These are phyloP conservation scores for Bruchidius siliquastri DNA, from an alignment of 2,888 invertebrate species.

Conservation along the genomic window DNA sequence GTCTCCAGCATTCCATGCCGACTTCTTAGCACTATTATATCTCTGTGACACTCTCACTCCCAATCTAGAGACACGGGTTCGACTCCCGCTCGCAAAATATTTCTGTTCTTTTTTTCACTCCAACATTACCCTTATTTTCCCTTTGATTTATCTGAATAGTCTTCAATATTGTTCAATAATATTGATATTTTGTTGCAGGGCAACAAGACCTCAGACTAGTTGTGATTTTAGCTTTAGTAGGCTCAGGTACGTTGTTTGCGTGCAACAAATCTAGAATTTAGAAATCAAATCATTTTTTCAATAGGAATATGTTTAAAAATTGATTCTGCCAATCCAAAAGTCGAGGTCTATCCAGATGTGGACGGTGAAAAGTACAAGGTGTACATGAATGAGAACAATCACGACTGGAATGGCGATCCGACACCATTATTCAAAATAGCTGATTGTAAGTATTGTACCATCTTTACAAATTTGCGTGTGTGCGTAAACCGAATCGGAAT, in stretches of 20 bases:
- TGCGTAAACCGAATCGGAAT: neutral
- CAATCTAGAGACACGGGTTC: too few species aligned
- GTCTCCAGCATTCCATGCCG: too few species aligned
- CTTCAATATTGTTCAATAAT: too few species aligned
- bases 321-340: neutral
- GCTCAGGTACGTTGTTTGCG: neutral
- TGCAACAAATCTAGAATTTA: neutral
- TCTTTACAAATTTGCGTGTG: neutral
- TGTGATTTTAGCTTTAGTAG: neutral
- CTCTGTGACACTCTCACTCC: too few species aligned
- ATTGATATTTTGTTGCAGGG: neutral
- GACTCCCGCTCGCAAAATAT: too few species aligned
- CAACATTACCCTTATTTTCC: too few species aligned
- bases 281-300: neutral
- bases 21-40: too few species aligned
- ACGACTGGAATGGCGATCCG: neutral
- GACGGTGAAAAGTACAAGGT: neutral
- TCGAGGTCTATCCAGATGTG: slow-evolving; percentile 1
- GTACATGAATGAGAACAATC: slow-evolving; percentile 16
- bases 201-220: neutral
- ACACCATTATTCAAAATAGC: slow-evolving; percentile 1
- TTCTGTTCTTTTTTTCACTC: too few species aligned
- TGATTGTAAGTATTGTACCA: neutral
- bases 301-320: neutral
- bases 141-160: too few species aligned